These are phyloP conservation scores for Taeniopygia guttata DNA, from an alignment of 2,797 vertebrate species.

Conservation along the genomic window DNA sequence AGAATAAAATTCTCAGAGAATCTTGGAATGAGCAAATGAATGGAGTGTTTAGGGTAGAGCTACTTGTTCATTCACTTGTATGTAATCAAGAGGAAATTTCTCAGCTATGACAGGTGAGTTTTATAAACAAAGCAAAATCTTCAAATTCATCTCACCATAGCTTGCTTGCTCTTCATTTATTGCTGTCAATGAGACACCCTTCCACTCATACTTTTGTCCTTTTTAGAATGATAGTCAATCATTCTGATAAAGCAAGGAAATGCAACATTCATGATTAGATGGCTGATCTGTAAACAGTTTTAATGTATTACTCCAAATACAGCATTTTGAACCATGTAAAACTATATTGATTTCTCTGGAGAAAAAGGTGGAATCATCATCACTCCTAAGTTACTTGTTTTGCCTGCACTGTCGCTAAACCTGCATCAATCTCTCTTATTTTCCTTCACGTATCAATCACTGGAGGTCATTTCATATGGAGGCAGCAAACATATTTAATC, in stretches of 20 bases:
- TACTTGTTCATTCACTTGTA: background rate
- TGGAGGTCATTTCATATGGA: background rate
- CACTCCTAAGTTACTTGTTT: background rate
- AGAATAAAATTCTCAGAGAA: background rate
- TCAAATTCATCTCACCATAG: background rate
- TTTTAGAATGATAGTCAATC: background rate
- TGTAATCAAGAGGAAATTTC: background rate
- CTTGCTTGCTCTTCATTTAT: background rate
- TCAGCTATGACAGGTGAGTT: background rate
- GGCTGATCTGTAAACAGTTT: background rate
- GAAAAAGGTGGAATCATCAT: background rate
- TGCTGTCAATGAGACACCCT: background rate
- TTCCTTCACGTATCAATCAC: slow-evolving; percentile 11
- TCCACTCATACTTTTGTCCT: background rate
- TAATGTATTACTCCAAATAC: background rate
- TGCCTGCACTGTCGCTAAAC: background rate
- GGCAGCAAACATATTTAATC: background rate
- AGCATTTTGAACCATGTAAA: background rate
- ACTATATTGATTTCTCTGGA: background rate
- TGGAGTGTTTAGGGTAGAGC: background rate
- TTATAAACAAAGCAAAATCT: background rate
- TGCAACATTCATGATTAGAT: background rate
- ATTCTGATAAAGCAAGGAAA: background rate
- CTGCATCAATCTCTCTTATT: background rate
- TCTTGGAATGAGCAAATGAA: background rate